A percentile compares a stretch with the other conserved stretches of the same genome.
These are phyloP conservation scores for Candoia aspera DNA, from an alignment of 2,113 vertebrate species.

Conservation along the genomic window DNA sequence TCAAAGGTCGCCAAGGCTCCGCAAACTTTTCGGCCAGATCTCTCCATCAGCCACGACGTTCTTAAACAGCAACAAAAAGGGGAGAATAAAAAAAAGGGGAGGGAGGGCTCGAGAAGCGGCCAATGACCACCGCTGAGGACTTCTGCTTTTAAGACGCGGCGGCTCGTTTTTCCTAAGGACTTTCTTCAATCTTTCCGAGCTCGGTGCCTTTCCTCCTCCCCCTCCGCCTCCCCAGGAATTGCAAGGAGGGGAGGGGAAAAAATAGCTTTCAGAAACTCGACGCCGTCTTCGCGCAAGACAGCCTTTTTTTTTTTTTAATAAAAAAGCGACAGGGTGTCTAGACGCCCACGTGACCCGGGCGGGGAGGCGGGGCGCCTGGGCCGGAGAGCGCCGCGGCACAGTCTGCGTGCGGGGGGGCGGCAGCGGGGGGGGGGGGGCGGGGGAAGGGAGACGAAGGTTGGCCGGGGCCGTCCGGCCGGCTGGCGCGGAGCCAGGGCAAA, in stretches of 20 bases:
- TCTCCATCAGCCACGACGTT: too few relatives aligned
- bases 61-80: too few relatives aligned
- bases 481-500: background rate
- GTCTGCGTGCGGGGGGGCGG: conserved; percentile 72
- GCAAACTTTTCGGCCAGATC: background rate
- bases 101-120: background rate
- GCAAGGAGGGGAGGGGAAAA: conserved; percentile 7
- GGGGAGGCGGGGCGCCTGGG: conserved; percentile 51
- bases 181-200: background rate
- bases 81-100: too few relatives aligned
- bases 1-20: background rate
- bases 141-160: background rate
- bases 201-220: background rate
- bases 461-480: background rate
- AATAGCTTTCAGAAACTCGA: conserved; percentile 82
- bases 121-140: background rate
- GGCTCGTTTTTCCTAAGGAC: background rate
- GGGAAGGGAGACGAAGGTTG: conserved; percentile 16
- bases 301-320: conserved; percentile 88
- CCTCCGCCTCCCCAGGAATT: background rate
- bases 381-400: conserved; percentile 87
- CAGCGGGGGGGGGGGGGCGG: background rate
- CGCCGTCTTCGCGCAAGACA: conserved; percentile 94
- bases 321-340: conserved; percentile 96
- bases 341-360: conserved; percentile 87